These are phyloP conservation scores for Megaceryle alcyon DNA, from an alignment of 2,797 vertebrate genomes.

Conservation along the genomic window DNA sequence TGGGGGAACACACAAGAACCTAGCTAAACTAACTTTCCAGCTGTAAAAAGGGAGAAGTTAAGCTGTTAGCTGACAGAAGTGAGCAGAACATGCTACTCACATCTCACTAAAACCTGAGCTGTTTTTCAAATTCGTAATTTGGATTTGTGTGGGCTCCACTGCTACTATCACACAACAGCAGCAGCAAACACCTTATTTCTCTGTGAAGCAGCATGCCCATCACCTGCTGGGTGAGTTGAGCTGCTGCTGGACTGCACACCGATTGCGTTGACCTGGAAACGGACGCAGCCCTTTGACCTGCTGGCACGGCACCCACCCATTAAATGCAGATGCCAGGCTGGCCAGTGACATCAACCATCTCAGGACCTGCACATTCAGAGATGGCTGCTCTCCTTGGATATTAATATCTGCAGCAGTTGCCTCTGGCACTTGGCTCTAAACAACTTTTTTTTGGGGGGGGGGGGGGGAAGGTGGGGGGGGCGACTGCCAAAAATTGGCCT, in stretches of 20 bases:
- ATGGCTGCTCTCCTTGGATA: fast-evolving
- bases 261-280: neutral
- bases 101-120: neutral
- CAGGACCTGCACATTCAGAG: neutral
- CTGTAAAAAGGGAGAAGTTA: neutral
- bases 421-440: neutral
- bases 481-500: neutral
- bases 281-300: fast-evolving
- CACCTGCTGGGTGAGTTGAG: fast-evolving
- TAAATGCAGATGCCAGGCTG: neutral
- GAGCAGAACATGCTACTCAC: neutral
- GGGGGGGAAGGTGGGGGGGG: fast-evolving
- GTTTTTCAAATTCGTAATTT: fast-evolving
- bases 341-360: neutral
- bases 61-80: neutral
- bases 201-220: fast-evolving
- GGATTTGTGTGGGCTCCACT: neutral
- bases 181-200: neutral
- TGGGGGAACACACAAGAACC: neutral
- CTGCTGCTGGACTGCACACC: fast-evolving
- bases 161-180: neutral
- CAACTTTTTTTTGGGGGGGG: neutral
- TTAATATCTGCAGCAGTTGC: neutral
- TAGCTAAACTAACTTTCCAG: neutral
- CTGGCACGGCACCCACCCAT: fast-evolving